Evolutionary conservation across 1,140 invertebrate genomes (phyloP).

Genomic region (Amphibalanus amphitrite): DNA sequence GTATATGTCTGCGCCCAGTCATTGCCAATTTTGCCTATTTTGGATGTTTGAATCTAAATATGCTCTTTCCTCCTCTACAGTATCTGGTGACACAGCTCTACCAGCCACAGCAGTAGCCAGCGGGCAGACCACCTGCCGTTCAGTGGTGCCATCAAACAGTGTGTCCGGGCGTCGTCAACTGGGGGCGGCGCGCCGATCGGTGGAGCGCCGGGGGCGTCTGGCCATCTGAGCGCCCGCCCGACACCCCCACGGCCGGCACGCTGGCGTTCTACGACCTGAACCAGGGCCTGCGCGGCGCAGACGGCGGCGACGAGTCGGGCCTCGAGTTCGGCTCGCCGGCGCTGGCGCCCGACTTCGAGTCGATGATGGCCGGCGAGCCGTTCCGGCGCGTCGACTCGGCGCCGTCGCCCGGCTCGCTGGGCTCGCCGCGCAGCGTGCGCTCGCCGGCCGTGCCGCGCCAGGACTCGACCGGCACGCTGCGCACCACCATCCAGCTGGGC

Average conservation of each 20-base stretch:
- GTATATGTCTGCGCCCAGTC: too few species aligned
- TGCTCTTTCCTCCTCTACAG: too few species aligned
- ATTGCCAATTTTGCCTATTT: too few species aligned
- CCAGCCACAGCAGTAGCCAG: too few species aligned
- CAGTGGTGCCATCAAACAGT: too few species aligned
- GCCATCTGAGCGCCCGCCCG: too few species aligned
- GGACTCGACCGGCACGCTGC: constrained; percentile 89
- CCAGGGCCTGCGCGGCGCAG: not conserved
- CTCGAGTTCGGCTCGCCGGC: not conserved
- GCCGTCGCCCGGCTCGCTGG: not conserved
- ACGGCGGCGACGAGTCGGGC: not conserved
- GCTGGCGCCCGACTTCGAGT: not conserved
- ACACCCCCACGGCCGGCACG: not conserved
- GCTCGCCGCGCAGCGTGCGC: not conserved
- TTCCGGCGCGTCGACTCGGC: not conserved
- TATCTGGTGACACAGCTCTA: too few species aligned
- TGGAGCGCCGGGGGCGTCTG: too few species aligned
- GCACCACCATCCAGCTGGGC: constrained; percentile 90
- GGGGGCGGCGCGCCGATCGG: too few species aligned
- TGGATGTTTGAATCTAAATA: too few species aligned
- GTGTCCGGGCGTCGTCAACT: too few species aligned
- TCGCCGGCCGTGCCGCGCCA: not conserved
- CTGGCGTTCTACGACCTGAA: constrained; percentile 1
- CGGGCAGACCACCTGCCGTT: too few species aligned
- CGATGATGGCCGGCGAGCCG: not conserved